Percentiles rank a stretch among this genome's conserved stretches.
Conservation (phyloP, 2,797 vertebrate genomes). For the Morelia viridis region DNA sequence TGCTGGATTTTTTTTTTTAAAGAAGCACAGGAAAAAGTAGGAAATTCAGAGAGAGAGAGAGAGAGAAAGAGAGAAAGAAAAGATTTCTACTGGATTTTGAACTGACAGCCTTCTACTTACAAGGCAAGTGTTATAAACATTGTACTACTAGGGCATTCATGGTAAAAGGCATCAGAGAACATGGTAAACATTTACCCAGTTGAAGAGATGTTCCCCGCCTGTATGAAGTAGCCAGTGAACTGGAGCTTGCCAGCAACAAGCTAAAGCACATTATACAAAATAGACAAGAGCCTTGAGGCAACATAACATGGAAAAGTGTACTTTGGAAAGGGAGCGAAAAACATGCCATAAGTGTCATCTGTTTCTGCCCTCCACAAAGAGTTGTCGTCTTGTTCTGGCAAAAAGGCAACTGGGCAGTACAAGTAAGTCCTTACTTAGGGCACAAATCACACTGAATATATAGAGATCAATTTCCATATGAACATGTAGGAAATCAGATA, state of each 20-base stretch:
- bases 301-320: neutral
- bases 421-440: neutral
- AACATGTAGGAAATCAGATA: constrained; percentile 4
- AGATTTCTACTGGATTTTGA: neutral
- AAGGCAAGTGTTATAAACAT: neutral
- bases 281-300: neutral
- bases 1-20: neutral
- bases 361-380: neutral
- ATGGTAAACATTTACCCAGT: neutral
- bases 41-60: neutral
- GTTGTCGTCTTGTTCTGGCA: neutral
- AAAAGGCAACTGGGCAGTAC: neutral
- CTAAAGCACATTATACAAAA: neutral
- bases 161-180: neutral
- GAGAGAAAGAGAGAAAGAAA: neutral
- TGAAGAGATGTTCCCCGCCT: neutral
- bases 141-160: neutral
- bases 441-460: neutral
- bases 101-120: neutral
- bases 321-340: neutral
- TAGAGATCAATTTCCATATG: neutral
- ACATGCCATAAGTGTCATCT: neutral
- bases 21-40: neutral
- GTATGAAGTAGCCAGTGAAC: neutral
- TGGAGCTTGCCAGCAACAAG: neutral